Evolutionary conservation across 2,797 vertebrate species (phyloP).

Genomic region (Heliangelus exortis): DNA sequence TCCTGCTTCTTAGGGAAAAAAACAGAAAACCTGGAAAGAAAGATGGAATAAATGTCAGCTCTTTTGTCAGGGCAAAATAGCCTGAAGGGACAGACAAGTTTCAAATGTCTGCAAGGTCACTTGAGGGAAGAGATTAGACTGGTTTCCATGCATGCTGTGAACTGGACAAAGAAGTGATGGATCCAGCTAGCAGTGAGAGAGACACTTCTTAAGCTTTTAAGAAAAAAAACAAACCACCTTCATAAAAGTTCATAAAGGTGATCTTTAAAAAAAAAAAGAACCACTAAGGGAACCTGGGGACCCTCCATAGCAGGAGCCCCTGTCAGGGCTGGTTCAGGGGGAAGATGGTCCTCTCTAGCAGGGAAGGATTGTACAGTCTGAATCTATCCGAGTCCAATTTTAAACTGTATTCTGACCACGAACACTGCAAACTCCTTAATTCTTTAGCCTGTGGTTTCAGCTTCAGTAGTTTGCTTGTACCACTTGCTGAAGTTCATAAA

Average conservation of each 20-base stretch:
- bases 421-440: neutral
- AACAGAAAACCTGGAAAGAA: neutral
- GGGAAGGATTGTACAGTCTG: neutral
- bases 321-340: neutral
- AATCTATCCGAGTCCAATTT: neutral
- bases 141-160: neutral
- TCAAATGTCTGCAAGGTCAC: neutral
- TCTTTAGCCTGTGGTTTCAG: neutral
- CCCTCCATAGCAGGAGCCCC: neutral
- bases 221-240: neutral
- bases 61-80: neutral
- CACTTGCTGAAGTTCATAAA: constrained; percentile 34
- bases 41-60: neutral
- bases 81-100: neutral
- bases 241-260: neutral
- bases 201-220: neutral
- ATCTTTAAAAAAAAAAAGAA: accelerated
- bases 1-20: neutral
- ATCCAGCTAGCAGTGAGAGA: neutral
- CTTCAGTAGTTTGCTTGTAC: neutral
- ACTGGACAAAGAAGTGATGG: neutral
- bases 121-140: neutral
- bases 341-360: neutral
- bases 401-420: accelerated
- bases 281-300: neutral